Conservation (phyloP, 2,888 invertebrate species). For the Halictus ligatus region DNA sequence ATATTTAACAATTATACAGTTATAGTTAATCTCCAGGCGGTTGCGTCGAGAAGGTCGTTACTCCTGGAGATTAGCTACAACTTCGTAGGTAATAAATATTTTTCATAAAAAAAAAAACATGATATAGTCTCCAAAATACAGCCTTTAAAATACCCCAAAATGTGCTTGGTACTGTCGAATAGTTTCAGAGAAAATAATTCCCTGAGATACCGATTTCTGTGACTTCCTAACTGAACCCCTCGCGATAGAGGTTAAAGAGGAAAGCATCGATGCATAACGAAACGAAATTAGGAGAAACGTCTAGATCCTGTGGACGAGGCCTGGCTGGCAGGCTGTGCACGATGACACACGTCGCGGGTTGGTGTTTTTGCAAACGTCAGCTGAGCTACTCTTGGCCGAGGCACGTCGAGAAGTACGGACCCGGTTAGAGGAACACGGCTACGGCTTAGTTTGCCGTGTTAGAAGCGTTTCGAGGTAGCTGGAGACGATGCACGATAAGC, state of each 20-base stretch:
- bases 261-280: background rate
- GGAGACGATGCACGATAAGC: slow-evolving; percentile 84
- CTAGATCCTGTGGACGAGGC: slow-evolving; percentile 17
- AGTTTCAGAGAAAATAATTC: too few species aligned
- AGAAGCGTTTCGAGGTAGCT: slow-evolving; percentile 70
- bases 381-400: slow-evolving; percentile 67
- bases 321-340: slow-evolving; percentile 23
- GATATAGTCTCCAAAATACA: too few species aligned
- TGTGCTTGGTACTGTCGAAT: too few species aligned
- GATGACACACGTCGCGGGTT: slow-evolving; percentile 50
- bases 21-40: too few species aligned
- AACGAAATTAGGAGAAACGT: slow-evolving; percentile 44
- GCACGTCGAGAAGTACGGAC: slow-evolving; percentile 60
- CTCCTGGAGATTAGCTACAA: too few species aligned
- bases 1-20: too few species aligned
- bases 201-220: too few species aligned
- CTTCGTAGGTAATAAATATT: too few species aligned
- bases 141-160: too few species aligned
- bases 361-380: slow-evolving; percentile 82
- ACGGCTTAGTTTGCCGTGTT: slow-evolving; percentile 53
- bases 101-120: too few species aligned
- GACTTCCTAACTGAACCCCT: background rate
- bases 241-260: background rate
- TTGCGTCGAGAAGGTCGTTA: too few species aligned
- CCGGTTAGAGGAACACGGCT: slow-evolving; percentile 49